These are phyloP conservation scores for Tachysurus vachellii DNA, from an alignment of 2,113 vertebrate genomes.

Conservation along the genomic window DNA sequence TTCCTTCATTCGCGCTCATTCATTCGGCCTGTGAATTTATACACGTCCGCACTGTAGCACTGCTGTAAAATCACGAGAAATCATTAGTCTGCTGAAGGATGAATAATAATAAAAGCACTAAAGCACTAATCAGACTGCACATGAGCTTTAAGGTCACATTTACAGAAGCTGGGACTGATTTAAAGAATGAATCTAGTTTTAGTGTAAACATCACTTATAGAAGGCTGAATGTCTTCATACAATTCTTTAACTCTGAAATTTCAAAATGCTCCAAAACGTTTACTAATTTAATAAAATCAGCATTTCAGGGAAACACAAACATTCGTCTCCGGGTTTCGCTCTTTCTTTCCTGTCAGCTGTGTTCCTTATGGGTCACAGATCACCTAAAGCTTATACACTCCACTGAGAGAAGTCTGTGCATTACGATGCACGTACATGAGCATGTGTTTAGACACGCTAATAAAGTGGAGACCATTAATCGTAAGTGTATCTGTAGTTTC, in stretches of 20 bases:
- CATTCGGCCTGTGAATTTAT: too few species aligned
- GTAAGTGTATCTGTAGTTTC: background rate
- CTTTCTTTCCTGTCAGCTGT: background rate
- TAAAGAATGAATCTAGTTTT: background rate
- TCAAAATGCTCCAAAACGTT: background rate
- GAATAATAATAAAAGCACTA: background rate
- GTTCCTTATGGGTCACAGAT: background rate
- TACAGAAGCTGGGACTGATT: background rate
- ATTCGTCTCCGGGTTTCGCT: background rate
- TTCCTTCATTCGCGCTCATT: background rate
- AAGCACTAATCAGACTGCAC: background rate
- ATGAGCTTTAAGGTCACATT: background rate
- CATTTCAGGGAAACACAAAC: background rate
- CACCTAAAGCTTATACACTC: background rate
- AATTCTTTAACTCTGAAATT: background rate
- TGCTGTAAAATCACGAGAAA: conserved; percentile 7
- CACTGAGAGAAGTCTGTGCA: background rate
- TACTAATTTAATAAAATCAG: background rate
- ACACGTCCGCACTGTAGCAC: too few species aligned
- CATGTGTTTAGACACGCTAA: background rate
- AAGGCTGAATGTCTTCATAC: background rate
- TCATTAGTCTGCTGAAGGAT: conserved; percentile 1
- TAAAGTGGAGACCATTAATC: background rate
- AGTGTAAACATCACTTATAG: background rate
- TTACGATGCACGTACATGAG: background rate